Percentiles rank a stretch among this genome's conserved stretches.
Evolutionary conservation across 2,888 invertebrate genomes (phyloP).

Genomic region (Eueremaeus valkanovi): DNA sequence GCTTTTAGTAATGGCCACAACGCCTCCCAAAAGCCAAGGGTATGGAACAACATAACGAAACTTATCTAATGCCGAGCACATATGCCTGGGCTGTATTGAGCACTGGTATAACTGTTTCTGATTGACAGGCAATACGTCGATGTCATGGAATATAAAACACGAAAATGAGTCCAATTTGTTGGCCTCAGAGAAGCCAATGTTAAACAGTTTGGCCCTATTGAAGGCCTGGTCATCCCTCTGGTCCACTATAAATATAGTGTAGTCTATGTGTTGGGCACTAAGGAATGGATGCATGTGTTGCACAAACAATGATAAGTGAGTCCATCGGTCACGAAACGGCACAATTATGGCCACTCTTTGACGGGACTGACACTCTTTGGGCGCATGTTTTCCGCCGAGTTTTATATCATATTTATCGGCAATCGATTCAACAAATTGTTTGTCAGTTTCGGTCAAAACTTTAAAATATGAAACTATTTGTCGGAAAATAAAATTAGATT

Average conservation of each 20-base stretch:
- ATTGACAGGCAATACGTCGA: conserved; percentile 76
- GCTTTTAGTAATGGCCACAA: conserved; percentile 66
- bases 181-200: conserved; percentile 76
- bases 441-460: conserved; percentile 15
- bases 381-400: conserved; percentile 45
- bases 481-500: neutral
- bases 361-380: conserved; percentile 43
- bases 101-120: conserved; percentile 60
- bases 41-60: conserved; percentile 56
- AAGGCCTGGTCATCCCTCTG: conserved; percentile 68
- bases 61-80: conserved; percentile 79
- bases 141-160: conserved; percentile 83
- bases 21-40: conserved; percentile 71
- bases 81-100: conserved; percentile 72
- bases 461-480: conserved; percentile 26
- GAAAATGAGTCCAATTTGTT: conserved; percentile 55
- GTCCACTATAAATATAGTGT: conserved; percentile 80
- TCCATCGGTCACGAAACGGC: conserved; percentile 72
- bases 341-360: conserved; percentile 58
- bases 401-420: conserved; percentile 36
- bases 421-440: conserved; percentile 18
- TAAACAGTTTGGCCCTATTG: conserved; percentile 81
- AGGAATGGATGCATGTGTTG: conserved; percentile 81
- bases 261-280: conserved; percentile 73
- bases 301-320: conserved; percentile 71